Evolutionary conservation across 2,113 vertebrate genomes (phyloP).

Genomic region (Stictonetta naevosa): DNA sequence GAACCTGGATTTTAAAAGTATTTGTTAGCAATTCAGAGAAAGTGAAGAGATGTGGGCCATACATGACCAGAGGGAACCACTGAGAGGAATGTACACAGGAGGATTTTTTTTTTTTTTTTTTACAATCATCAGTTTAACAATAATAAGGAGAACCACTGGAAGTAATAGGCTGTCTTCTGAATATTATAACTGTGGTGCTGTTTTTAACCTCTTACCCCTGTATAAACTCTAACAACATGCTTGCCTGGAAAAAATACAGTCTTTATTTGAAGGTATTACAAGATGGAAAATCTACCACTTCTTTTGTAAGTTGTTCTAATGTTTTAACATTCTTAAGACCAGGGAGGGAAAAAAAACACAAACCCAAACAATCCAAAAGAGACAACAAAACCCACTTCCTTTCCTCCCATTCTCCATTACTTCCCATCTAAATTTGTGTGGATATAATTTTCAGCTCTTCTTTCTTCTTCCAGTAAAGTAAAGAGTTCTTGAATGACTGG

Average conservation of each 20-base stretch:
- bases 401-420: background rate
- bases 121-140: background rate
- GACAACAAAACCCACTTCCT: background rate
- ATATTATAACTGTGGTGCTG: background rate
- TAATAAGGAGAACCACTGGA: background rate
- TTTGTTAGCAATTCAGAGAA: background rate
- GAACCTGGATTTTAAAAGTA: background rate
- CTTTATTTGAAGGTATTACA: background rate
- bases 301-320: slow-evolving; percentile 1
- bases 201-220: background rate
- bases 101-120: background rate
- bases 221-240: background rate
- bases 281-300: background rate
- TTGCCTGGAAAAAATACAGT: slow-evolving; percentile 6
- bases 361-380: background rate
- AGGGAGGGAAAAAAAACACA: background rate
- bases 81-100: background rate
- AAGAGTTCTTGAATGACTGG: background rate
- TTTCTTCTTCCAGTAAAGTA: slow-evolving; percentile 10
- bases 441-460: slow-evolving; percentile 5
- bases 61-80: background rate
- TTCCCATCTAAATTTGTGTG: slow-evolving; percentile 5
- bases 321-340: background rate
- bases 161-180: background rate
- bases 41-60: background rate